Evolutionary conservation across 2,888 invertebrate species (phyloP).

Genomic region (Tetropium fuscum): DNA sequence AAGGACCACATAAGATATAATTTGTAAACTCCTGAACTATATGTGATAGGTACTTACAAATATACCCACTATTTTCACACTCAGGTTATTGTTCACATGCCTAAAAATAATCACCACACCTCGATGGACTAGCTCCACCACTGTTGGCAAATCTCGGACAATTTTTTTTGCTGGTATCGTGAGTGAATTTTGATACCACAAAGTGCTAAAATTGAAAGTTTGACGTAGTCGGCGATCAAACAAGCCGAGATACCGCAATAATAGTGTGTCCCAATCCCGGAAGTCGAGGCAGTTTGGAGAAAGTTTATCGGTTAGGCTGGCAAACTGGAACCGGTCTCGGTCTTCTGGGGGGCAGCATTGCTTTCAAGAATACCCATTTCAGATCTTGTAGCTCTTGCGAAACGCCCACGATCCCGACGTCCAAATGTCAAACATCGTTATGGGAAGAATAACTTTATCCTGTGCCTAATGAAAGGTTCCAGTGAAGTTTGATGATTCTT

Average conservation of each 20-base stretch:
- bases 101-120: too few relatives aligned
- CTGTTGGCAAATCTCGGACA: too few relatives aligned
- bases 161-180: too few relatives aligned
- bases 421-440: constrained; percentile 18
- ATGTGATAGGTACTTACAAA: too few relatives aligned
- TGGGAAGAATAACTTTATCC: constrained; percentile 6
- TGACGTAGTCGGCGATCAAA: constrained; percentile 30
- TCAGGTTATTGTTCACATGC: too few relatives aligned
- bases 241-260: constrained; percentile 30
- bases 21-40: too few relatives aligned
- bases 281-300: constrained; percentile 55
- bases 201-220: constrained; percentile 38
- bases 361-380: constrained; percentile 51
- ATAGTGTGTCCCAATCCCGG: constrained; percentile 57
- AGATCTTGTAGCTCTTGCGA: constrained; percentile 46
- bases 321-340: constrained; percentile 55
- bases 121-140: too few relatives aligned
- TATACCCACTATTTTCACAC: too few relatives aligned
- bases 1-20: too few relatives aligned
- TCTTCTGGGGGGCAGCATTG: constrained; percentile 52
- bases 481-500: too few relatives aligned
- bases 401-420: constrained; percentile 46
- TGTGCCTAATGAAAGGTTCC: background rate
- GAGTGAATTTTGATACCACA: too few relatives aligned
- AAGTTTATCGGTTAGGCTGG: constrained; percentile 55